Evolutionary conservation across 2,797 vertebrate species (phyloP), one percentile per base, ranked within the genome.

Genomic region (Geotrypetes seraphini): DNA sequence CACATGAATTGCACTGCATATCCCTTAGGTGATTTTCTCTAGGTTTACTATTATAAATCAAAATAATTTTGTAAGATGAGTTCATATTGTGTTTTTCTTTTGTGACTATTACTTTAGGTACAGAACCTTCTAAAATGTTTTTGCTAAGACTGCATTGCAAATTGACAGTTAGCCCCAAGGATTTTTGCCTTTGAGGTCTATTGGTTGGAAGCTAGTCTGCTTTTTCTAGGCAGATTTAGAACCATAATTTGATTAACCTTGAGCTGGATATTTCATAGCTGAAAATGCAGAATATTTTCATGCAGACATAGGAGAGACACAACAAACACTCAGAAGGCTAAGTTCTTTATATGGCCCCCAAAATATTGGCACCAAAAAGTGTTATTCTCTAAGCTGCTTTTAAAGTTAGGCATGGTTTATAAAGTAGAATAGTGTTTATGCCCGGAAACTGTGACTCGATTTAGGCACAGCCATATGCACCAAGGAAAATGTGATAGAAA

Each of bases 11-110:
- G 39, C 31, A 45, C 28, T 45, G 3, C 30, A 36, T 30, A 31
- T 21, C 26, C 48, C 55, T 52, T 42, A 55, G 44, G 43, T 55
- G 52, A 59, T 65, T 60, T 22, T 54, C 13, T 43, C 12, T 59
- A 14, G 44, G 16, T 20, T n/a, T 47, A 46, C 13, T 39, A 57
- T 46, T 12, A 58, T 62, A 73, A 71, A 72, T 67, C 52, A 66
- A 66, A 56, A 53, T 51, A 73, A 68, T 69, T 66, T 31, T 34
- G 12, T 53, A 27, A 22, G 66, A 58, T 26, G 24, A 28, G 21
- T 60, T 47, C 60, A 44, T 33, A 62, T 36, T 60, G 20, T 38
- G 36, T 12, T 54, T n/a, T 59, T 57, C 33, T 60, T 45, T 38
- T 25, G 7, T 33, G 8, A 17, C 60, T 63, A 46, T 62, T 62